Evolutionary conservation across 23 tunicate species (phyloP).

Genomic region (Styela clava): DNA sequence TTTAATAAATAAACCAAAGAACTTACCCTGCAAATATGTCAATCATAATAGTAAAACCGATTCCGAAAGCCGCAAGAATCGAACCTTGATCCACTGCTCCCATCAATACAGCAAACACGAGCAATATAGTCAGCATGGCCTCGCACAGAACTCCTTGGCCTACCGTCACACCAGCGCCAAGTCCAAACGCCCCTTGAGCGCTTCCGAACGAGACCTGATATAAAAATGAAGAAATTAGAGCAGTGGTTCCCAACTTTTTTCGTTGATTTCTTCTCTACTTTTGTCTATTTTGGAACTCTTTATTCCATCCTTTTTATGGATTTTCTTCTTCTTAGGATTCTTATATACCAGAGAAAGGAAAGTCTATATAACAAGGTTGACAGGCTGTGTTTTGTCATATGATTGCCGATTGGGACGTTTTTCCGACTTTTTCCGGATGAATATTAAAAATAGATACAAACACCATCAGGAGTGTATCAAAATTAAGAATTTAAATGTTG

Average conservation of each 20-base stretch:
- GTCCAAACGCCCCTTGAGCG: constrained; percentile 47
- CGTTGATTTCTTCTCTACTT: no score
- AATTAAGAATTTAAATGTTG: no score
- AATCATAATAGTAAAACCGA: constrained; percentile 75
- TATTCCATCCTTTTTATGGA: no score
- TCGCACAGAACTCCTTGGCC: constrained; percentile 68
- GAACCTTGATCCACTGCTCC: constrained; percentile 72
- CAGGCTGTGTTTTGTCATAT: not conserved
- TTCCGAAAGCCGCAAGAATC: constrained; percentile 72
- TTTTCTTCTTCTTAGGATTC: not conserved
- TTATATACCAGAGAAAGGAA: not conserved
- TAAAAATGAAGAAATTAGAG: constrained; percentile 4
- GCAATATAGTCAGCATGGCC: constrained; percentile 53
- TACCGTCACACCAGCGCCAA: constrained; percentile 38
- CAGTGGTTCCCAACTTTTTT: no score
- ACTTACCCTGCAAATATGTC: constrained; percentile 76
- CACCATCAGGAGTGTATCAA: no score
- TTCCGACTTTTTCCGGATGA: no score
- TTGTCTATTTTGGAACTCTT: no score
- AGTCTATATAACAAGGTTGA: not conserved
- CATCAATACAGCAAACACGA: constrained; percentile 53
- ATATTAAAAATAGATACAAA: no score
- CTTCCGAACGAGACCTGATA: constrained; percentile 47
- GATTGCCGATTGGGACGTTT: no score
- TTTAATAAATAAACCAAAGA: not conserved